A percentile compares a stretch with the other conserved stretches of the same genome.
These are phyloP conservation scores for Mellivora capensis DNA, from an alignment of 2,113 vertebrate genomes.

Conservation along the genomic window DNA sequence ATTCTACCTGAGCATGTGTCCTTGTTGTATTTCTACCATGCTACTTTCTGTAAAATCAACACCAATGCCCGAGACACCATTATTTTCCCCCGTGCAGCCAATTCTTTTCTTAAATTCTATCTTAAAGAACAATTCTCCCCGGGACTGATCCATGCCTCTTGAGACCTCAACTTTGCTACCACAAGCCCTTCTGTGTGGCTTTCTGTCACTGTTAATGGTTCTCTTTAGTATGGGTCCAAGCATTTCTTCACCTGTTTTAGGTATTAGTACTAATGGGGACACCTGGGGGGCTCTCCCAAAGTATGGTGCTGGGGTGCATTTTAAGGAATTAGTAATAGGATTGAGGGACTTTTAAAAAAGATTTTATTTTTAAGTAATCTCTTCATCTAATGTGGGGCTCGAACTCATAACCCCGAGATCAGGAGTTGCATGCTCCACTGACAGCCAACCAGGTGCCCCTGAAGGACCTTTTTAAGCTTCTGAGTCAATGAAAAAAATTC, in stretches of 20 bases:
- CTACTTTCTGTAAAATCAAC: conserved; percentile 19
- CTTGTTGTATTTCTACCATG: conserved; percentile 4
- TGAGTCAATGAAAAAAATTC: not conserved
- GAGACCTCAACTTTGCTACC: not conserved
- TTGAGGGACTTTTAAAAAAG: not conserved
- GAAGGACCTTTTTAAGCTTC: not conserved
- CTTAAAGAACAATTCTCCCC: not conserved
- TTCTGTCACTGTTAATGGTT: not conserved
- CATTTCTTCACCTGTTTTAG: not conserved
- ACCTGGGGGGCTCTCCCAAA: not conserved
- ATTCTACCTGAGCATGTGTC: not conserved
- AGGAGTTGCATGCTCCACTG: not conserved
- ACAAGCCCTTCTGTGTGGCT: not conserved
- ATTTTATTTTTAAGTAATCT: not conserved
- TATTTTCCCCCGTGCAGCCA: not conserved
- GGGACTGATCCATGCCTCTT: not conserved
- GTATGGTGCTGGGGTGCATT: not conserved
- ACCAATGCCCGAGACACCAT: not conserved
- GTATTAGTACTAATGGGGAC: not conserved
- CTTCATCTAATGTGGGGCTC: not conserved
- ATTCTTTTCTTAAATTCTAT: conserved; percentile 45
- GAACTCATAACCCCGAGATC: not conserved
- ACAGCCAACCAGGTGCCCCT: not conserved
- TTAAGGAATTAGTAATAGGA: not conserved
- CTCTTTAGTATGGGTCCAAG: not conserved